Conservation (phyloP, 2,888 invertebrate genomes). For the Caenorhabditis uteleia region DNA sequence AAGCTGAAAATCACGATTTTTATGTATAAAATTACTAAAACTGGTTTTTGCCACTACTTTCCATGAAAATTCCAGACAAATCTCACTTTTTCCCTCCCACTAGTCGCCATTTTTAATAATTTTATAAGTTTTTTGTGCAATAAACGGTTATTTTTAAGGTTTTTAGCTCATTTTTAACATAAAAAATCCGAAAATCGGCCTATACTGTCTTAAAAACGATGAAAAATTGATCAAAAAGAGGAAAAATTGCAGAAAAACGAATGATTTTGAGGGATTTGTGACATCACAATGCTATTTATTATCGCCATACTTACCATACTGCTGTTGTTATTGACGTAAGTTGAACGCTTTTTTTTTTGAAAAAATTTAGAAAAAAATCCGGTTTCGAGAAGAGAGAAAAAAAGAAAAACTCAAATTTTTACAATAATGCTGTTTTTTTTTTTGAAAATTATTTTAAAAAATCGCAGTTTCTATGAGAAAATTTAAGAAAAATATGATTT, state of each 20-base stretch:
- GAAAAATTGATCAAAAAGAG: too few relatives aligned
- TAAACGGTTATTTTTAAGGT: not conserved
- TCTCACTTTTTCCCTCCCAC: too few relatives aligned
- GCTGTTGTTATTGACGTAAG: constrained; percentile 7
- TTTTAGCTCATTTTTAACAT: not conserved
- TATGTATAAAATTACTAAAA: too few relatives aligned
- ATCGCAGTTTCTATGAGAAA: not conserved
- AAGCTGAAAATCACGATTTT: too few relatives aligned
- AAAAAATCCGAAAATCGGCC: not conserved
- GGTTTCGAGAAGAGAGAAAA: not conserved
- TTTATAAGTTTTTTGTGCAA: too few relatives aligned
- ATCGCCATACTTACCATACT: constrained; percentile 5
- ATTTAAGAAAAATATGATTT: not conserved
- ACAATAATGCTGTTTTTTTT: not conserved
- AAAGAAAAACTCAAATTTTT: not conserved
- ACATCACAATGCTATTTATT: constrained; percentile 16
- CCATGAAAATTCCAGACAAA: too few relatives aligned
- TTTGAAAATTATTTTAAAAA: not conserved
- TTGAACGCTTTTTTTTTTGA: not conserved
- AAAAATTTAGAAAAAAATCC: not conserved
- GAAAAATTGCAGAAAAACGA: not conserved
- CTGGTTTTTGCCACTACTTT: too few relatives aligned
- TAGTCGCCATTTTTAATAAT: too few relatives aligned
- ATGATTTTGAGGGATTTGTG: constrained; percentile 7
- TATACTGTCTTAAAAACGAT: not conserved